Base-by-base conservation (phyloP, 2,888 invertebrate genomes). In the Coelopa pilipes region DNA sequence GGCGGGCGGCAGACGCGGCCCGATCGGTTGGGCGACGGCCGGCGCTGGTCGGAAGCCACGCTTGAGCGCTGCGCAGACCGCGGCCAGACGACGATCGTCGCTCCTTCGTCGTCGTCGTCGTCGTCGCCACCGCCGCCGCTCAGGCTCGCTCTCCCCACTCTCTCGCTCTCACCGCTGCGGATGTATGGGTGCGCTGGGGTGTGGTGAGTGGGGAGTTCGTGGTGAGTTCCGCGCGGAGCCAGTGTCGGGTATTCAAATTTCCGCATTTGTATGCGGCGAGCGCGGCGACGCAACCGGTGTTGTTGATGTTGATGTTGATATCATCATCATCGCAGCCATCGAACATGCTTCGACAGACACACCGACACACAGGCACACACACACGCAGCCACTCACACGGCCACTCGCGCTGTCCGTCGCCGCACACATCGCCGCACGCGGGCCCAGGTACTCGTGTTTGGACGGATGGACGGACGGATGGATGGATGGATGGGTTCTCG, bases 321-420 rank as follows among this genome's bases (percentile, higher is more conserved):
- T 69, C 69, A 69, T 57, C 69, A 69, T 69, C 57, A 57, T 57
- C 34, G 50, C 47, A 66, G 19, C 21, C 66, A 66, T 21, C 46
- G 66, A 50, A 66, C 66, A 49, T 66, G 66, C 17, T 66, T 66
- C 19, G 19, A 68, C 34, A 60, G 21, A n/a, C 57, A 21, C 11
- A 55, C 55, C 53, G 11, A 46, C 34, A 49, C 49, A 34, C n/a
- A 45, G n/a, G n/a, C 49, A 19, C n/a, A 15, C 49, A 60, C 15
- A 60, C 24, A 60, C 10, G 7, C 4, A 34, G 34, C 7, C 7
- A n/a, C 34, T 34, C 34, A 34, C 34, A 34, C 34, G 2, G 4
- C 2, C 34, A 34, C 34, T 7, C 7, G 2, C 7, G 34, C 7
- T 34, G 34, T n/a, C n/a, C n/a, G n/a, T n/a, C n/a, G 34, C 34